Conservation (phyloP, 2,888 invertebrate species). For the Drosophila fulvimacula region DNA sequence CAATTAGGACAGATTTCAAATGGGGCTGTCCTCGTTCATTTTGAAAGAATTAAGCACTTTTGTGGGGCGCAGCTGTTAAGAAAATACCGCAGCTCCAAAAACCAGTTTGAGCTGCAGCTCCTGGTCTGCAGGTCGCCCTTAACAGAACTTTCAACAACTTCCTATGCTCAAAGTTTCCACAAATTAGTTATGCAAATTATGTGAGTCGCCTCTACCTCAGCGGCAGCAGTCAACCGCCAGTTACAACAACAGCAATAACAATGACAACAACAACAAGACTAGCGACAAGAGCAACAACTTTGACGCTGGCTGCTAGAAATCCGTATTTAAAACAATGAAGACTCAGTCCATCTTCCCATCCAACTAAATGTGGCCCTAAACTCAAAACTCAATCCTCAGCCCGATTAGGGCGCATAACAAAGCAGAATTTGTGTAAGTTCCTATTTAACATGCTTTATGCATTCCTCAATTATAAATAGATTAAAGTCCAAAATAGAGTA, state of each 20-base stretch:
- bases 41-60: slow-evolving; percentile 76
- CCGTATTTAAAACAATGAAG: slow-evolving; percentile 72
- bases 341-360: slow-evolving; percentile 37
- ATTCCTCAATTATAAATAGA: slow-evolving; percentile 79
- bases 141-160: slow-evolving; percentile 75
- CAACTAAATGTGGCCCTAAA: slow-evolving; percentile 38
- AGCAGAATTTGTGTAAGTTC: slow-evolving; percentile 78
- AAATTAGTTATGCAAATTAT: slow-evolving; percentile 79
- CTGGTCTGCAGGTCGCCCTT: slow-evolving; percentile 54
- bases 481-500: slow-evolving; percentile 80
- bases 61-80: slow-evolving; percentile 68
- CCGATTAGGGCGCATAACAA: slow-evolving; percentile 78
- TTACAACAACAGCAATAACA: slow-evolving; percentile 35
- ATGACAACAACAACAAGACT: slow-evolving; percentile 12
- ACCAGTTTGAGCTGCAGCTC: slow-evolving; percentile 26
- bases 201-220: slow-evolving; percentile 75
- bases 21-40: slow-evolving; percentile 58
- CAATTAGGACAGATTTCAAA: slow-evolving; percentile 77
- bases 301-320: slow-evolving; percentile 47
- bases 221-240: slow-evolving; percentile 55
- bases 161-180: slow-evolving; percentile 79
- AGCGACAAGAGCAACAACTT: slow-evolving; percentile 25
- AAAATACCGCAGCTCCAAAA: slow-evolving; percentile 63
- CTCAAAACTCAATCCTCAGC: slow-evolving; percentile 50
- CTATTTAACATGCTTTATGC: slow-evolving; percentile 79